Conservation (phyloP, 2,797 vertebrate species). For the Acipenser transmontanus region DNA sequence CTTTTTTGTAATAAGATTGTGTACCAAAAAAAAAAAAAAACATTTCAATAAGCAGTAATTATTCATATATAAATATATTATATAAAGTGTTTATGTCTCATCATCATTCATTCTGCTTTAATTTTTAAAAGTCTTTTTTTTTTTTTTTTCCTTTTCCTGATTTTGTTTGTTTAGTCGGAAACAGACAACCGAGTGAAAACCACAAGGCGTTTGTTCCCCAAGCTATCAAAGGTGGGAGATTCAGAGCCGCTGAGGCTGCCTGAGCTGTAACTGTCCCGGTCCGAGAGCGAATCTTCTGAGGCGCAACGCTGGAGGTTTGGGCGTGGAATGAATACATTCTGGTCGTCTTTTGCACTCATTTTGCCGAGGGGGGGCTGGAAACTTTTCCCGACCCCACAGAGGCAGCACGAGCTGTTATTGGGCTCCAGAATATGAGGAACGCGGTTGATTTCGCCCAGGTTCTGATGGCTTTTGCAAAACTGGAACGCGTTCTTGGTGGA, state of each 20-base stretch:
- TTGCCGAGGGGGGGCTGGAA: slow-evolving; percentile 26
- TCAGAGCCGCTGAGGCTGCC: slow-evolving; percentile 66
- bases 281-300: slow-evolving; percentile 70
- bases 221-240: slow-evolving; percentile 66
- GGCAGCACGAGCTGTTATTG: slow-evolving; percentile 49
- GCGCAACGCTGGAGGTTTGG: slow-evolving; percentile 59
- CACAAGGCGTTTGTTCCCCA: slow-evolving; percentile 56
- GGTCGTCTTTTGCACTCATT: slow-evolving; percentile 36
- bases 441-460: slow-evolving; percentile 52
- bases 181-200: slow-evolving; percentile 75
- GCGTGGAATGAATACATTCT: slow-evolving; percentile 11
- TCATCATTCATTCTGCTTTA: slow-evolving; percentile 26
- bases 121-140: neutral
- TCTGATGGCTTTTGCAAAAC: slow-evolving; percentile 44
- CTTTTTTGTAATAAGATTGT: slow-evolving; percentile 42
- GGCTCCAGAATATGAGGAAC: slow-evolving; percentile 52
- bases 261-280: slow-evolving; percentile 71
- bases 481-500: slow-evolving; percentile 42
- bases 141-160: neutral
- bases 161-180: slow-evolving; percentile 55
- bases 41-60: slow-evolving; percentile 32
- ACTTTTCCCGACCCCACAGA: slow-evolving; percentile 62
- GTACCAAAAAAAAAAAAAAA: slow-evolving; percentile 41
- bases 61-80: slow-evolving; percentile 45
- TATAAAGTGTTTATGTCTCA: slow-evolving; percentile 47